Percentiles rank a stretch among this genome's conserved stretches.
Conservation (phyloP, 1,140 invertebrate genomes). For the Eumaeus atala region DNA sequence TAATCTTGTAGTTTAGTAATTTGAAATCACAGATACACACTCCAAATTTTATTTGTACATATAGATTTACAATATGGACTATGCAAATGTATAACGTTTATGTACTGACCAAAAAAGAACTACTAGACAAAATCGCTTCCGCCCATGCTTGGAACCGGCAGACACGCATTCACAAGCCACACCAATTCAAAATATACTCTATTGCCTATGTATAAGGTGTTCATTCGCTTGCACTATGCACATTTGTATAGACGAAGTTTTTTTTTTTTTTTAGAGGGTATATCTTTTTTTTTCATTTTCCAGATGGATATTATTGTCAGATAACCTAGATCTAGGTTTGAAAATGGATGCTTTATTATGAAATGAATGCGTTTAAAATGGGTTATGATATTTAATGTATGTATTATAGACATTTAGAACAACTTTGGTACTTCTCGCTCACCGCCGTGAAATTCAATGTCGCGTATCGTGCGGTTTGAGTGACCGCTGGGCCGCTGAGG, state of each 20-base stretch:
- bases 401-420: not conserved
- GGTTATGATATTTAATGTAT: not conserved
- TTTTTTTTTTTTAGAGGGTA: constrained; percentile 30
- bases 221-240: constrained; percentile 24
- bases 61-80: not conserved
- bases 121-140: constrained; percentile 11
- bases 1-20: too few relatives aligned
- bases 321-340: constrained; percentile 13
- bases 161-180: constrained; percentile 37
- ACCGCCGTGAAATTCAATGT: not conserved
- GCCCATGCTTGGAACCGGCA: constrained; percentile 28
- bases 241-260: not conserved
- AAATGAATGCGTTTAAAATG: not conserved
- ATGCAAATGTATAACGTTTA: too few relatives aligned
- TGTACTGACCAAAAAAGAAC: not conserved
- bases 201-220: constrained; percentile 27
- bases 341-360: not conserved
- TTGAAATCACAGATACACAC: not conserved
- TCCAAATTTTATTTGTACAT: not conserved
- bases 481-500: not conserved
- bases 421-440: not conserved
- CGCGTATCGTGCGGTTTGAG: not conserved
- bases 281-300: constrained; percentile 33
- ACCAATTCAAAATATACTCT: constrained; percentile 40
- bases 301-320: constrained; percentile 25